Conservation (phyloP, 2,888 invertebrate species). For the Coremacera marginata region DNA sequence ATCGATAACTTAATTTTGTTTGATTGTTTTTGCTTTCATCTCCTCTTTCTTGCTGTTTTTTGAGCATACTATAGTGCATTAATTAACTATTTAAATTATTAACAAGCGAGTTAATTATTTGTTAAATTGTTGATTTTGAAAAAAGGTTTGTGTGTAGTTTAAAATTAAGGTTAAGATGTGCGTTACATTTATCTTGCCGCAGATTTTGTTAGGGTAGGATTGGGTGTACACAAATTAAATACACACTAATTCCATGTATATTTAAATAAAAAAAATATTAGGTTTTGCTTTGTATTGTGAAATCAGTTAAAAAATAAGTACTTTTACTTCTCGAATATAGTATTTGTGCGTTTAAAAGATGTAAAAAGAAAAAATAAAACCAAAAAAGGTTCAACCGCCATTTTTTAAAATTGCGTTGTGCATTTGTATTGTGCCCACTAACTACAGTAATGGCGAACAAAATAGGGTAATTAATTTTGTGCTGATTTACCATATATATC, state of each 20-base stretch:
- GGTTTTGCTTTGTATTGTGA: no score
- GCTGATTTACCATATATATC: no score
- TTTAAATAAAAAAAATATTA: not conserved
- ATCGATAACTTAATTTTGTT: constrained; percentile 45
- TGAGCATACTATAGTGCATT: constrained; percentile 30
- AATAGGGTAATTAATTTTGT: not conserved
- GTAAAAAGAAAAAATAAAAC: constrained; percentile 13
- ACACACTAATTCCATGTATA: not conserved
- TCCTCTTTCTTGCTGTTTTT: constrained; percentile 43
- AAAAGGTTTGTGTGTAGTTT: constrained; percentile 44
- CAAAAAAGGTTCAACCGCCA: constrained; percentile 47
- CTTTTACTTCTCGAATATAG: not conserved
- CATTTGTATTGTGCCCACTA: constrained; percentile 6
- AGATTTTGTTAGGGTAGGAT: constrained; percentile 40
- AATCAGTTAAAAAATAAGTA: no score
- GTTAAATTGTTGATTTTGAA: not conserved
- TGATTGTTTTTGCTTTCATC: constrained; percentile 46
- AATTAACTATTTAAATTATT: constrained; percentile 44
- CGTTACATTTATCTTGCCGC: constrained; percentile 26
- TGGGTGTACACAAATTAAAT: constrained; percentile 40
- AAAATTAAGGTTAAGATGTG: not conserved
- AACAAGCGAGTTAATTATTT: constrained; percentile 31
- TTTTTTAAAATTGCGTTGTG: constrained; percentile 44
- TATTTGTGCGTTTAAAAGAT: not conserved
- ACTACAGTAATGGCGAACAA: constrained; percentile 43